A percentile compares a stretch with the other conserved stretches of the same genome.
phyloP scores from a whole-genome alignment of 2,113 vertebrate species.

The Columba janthina region DNA sequence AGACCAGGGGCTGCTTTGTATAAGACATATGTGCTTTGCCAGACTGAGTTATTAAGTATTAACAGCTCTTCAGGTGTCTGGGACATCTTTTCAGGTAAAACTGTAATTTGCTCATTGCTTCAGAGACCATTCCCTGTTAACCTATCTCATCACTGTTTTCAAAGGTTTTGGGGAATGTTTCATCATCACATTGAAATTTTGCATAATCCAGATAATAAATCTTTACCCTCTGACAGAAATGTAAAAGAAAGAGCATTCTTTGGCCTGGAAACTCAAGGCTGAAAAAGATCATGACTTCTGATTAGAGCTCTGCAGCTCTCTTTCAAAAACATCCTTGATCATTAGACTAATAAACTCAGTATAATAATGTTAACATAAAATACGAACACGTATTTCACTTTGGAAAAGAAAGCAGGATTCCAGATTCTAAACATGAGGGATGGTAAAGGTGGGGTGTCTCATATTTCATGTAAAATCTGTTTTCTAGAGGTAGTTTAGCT shows the following conservation, averaged over 20 bases:
- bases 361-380: not conserved
- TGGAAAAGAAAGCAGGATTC: not conserved
- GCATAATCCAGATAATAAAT: not conserved
- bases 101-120: not conserved
- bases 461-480: not conserved
- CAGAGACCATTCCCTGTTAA: not conserved
- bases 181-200: not conserved
- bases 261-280: not conserved
- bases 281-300: not conserved
- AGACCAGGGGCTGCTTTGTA: not conserved
- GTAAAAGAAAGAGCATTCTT: not conserved
- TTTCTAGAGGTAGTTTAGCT: not conserved
- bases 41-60: not conserved
- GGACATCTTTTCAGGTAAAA: not conserved
- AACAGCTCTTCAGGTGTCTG: not conserved
- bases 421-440: not conserved
- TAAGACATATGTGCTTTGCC: rapidly evolving
- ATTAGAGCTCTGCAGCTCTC: not conserved
- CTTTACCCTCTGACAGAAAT: rapidly evolving
- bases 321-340: not conserved
- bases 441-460: rapidly evolving
- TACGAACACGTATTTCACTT: not conserved
- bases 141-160: not conserved
- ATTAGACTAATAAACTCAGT: not conserved
- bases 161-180: not conserved